Evolutionary conservation across 92 coral and sea anemone genomes (phyloP), one percentile per base, ranked within the genome.

Genomic region (Heliopora coerulea): DNA sequence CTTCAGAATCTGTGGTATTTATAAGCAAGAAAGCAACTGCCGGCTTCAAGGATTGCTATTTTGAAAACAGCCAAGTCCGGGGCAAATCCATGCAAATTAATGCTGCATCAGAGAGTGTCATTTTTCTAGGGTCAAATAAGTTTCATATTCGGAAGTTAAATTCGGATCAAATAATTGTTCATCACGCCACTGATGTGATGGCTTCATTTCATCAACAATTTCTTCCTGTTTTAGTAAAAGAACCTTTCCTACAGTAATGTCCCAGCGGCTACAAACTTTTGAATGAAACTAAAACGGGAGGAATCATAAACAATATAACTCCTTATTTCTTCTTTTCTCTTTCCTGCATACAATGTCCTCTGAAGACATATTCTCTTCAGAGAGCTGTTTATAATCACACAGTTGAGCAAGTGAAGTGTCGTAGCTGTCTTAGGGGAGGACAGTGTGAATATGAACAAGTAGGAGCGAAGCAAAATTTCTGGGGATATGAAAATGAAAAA

Each of bases 291-390:
- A 7, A 10, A 68, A 1, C 1, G 0, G 35, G 8, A 9, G 26
- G 21, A 40, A 19, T 1, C 14, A 20, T 8, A 11, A 18, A 15
- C 49, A 19, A 15, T 25, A 18, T 46, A 59, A 19, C 2, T 23
- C 42, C 4, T 4, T 37, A 37, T 37, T 4, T 37, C 2, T 68
- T 25, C 15, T 24, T 50, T 28, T 68, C 32, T 56, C 19, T 50
- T 21, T 41, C 75, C 13, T 68, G 75, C 29, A 42, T 20, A 32
- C 54, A 68, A 18, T 68, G 75, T 30, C 75, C 60, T 0, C 60
- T 41, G 0, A 48, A 68, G 20, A 68, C 75, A 11, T 68, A 68
- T 29, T 32, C 75, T 18, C 24, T 68, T 0, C 13, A 50, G 12
- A 27, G 61, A 49, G 24, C 17, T 41, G 27, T 68, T 17, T 23